phyloP scores from a whole-genome alignment of 2,888 invertebrate genomes.

The Mythimna albipuncta region DNA sequence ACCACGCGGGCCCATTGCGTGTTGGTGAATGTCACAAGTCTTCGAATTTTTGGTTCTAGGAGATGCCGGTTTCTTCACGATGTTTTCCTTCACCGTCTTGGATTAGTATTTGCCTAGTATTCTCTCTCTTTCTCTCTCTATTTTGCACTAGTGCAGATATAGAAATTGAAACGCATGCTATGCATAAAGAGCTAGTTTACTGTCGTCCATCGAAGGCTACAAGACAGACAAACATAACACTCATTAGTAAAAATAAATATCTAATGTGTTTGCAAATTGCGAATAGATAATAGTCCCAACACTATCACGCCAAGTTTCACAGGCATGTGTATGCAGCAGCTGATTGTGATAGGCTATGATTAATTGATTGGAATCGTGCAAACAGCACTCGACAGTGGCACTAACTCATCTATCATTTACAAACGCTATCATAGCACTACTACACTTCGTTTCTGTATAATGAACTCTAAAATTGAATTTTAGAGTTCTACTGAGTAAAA shows the following conservation, averaged over 20 bases:
- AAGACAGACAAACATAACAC: not conserved
- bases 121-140: not conserved
- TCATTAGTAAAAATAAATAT: not conserved
- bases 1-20: too few relatives aligned
- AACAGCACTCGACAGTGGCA: conserved; percentile 41
- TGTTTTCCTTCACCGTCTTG: too few relatives aligned
- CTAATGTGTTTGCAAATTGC: conserved; percentile 13
- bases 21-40: too few relatives aligned
- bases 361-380: conserved; percentile 58
- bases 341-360: conserved; percentile 44
- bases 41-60: too few relatives aligned
- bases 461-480: conserved; percentile 36
- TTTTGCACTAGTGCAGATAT: too few relatives aligned
- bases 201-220: too few relatives aligned
- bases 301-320: not conserved
- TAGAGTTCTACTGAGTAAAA: not conserved
- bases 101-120: not conserved
- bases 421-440: conserved; percentile 24
- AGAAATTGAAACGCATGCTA: not conserved
- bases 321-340: conserved; percentile 11
- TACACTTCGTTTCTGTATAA: conserved; percentile 30
- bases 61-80: too few relatives aligned
- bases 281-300: conserved; percentile 23
- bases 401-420: conserved; percentile 52
- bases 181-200: not conserved